These are phyloP conservation scores for Molossus molossus DNA, from an alignment of 2,797 vertebrate genomes.

Conservation along the genomic window DNA sequence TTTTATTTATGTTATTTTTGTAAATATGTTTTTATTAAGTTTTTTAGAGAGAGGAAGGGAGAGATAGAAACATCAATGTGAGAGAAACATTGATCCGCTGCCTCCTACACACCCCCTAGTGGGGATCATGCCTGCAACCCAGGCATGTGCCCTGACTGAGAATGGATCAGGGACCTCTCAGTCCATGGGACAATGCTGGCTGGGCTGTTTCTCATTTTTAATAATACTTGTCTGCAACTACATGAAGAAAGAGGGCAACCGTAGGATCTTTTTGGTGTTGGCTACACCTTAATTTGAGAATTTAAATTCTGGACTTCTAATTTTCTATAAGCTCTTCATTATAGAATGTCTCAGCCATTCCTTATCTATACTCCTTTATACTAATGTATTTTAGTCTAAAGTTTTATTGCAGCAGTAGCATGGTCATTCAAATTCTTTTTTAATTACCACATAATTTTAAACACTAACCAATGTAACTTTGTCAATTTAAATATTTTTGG, in stretches of 20 bases:
- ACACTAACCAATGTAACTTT: background rate
- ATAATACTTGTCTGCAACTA: background rate
- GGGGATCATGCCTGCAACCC: background rate
- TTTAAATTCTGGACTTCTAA: background rate
- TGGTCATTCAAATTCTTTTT: background rate
- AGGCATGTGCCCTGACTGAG: background rate
- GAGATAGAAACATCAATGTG: background rate
- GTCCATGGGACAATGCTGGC: background rate
- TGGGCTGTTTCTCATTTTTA: background rate
- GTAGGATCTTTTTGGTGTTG: background rate
- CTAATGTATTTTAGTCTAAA: background rate
- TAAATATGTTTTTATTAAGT: background rate
- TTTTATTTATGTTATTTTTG: background rate
- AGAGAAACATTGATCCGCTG: background rate
- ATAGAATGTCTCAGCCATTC: background rate
- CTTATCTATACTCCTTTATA: background rate
- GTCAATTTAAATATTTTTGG: background rate
- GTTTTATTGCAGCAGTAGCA: background rate
- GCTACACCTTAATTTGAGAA: background rate
- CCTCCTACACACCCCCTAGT: background rate
- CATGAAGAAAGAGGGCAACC: background rate
- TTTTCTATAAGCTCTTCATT: background rate
- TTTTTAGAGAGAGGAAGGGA: background rate
- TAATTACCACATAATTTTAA: constrained; percentile 7
- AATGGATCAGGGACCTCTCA: background rate